These are phyloP conservation scores for Ochotona curzoniae DNA, from an alignment of 2,113 vertebrate species.

Conservation along the genomic window DNA sequence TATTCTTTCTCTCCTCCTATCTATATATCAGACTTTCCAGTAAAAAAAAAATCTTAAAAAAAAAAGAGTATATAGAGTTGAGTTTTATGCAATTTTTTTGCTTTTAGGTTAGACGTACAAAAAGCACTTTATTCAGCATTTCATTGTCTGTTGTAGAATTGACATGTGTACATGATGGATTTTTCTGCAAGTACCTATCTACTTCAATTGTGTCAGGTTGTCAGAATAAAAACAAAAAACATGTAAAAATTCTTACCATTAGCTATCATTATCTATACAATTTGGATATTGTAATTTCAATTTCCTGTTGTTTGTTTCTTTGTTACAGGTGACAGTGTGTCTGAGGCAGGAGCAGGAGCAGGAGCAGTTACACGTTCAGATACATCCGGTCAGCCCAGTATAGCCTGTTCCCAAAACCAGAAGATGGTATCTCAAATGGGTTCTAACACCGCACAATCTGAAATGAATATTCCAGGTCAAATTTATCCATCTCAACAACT, in stretches of 20 bases:
- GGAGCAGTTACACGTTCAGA: constrained; percentile 74
- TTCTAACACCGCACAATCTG: constrained; percentile 81
- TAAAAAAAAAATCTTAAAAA: constrained; percentile 22
- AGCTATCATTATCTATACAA: constrained; percentile 32
- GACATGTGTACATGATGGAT: constrained; percentile 15
- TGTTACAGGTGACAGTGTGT: constrained; percentile 80
- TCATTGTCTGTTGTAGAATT: constrained; percentile 2
- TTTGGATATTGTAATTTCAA: constrained; percentile 50
- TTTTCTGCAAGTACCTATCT: constrained; percentile 34
- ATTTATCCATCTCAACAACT: constrained; percentile 75
- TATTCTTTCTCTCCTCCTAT: no score
- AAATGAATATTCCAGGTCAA: constrained; percentile 79
- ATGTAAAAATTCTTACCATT: constrained; percentile 35
- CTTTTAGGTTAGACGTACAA: constrained; percentile 42
- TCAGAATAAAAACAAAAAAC: background rate
- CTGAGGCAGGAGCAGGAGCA: constrained; percentile 82
- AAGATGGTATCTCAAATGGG: constrained; percentile 86
- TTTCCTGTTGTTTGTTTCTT: constrained; percentile 56
- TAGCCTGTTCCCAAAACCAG: constrained; percentile 84
- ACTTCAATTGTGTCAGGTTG: constrained; percentile 55
- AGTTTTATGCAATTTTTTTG: constrained; percentile 56
- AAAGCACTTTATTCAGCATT: background rate
- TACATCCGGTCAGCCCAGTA: constrained; percentile 75
- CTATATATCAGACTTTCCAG: no score
- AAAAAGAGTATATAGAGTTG: background rate